Evolutionary conservation across 2,888 invertebrate genomes (phyloP), one percentile per base, ranked within the genome.

Genomic region (Clanis bilineata): DNA sequence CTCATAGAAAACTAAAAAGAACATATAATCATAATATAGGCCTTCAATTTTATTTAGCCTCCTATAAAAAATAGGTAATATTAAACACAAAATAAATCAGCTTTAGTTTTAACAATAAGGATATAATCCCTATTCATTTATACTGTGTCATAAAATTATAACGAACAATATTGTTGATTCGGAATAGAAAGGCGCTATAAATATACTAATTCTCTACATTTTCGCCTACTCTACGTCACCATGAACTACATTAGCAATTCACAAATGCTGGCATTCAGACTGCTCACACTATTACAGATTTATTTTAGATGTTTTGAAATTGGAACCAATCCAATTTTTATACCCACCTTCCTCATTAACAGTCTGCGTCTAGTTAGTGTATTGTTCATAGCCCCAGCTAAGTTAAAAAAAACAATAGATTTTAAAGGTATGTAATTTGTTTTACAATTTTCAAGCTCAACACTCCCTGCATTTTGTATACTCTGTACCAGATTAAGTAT

Each of bases 221-320:
- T 57, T 22, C 18, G 9, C 23, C 45, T 45, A 47, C 44, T 10
- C 44, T 57, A 57, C 44, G 45, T 57, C 45, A 66, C 67, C 59
- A 70, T 61, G 68, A 71, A 71, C 69, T 67, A 70, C 64, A 66
- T 65, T 74, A 75, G 70, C 71, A 80, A 76, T 74, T 80, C 72
- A 79, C 74, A 76, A 79, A 79, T 74, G 72, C 78, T 88, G 85
- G 82, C 87, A 85, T 74, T 73, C 78, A 73, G 67, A 68, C 74
- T 63, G 62, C 23, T 65, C 73, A 75, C 70, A 76, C 77, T 80
- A 82, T 76, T 72, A 80, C 79, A 80, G 79, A 86, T 90, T 87
- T 89, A 90, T 90, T 90, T 91, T 88, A 81, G 87, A 85, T 82
- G 76, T 84, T 84, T 84, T 84, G 83, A 83, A 84, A 80, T 89